Percentiles rank a stretch among this genome's conserved stretches.
phyloP scores from a whole-genome alignment of 2,113 vertebrate genomes.

The Malurus alboscapulatus region DNA sequence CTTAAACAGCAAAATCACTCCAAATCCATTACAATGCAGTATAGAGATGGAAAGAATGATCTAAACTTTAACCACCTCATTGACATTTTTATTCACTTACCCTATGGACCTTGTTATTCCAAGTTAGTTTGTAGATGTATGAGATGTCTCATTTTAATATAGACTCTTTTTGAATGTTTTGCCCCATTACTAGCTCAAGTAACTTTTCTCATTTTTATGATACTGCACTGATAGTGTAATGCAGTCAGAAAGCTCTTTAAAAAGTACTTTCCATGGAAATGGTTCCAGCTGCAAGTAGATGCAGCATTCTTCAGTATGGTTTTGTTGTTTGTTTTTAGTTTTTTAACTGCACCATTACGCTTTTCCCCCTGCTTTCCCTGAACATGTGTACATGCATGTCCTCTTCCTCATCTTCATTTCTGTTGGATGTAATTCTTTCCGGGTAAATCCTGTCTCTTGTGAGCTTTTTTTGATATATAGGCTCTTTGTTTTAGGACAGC shows the following conservation, averaged over 20 bases:
- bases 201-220: neutral
- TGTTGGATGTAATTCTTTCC: neutral
- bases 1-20: neutral
- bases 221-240: neutral
- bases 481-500: slow-evolving; percentile 39
- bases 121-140: neutral
- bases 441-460: neutral
- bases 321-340: neutral
- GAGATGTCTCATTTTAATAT: neutral
- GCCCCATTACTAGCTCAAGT: neutral
- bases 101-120: neutral
- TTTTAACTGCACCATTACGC: neutral
- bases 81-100: neutral
- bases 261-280: neutral
- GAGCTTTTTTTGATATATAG: slow-evolving; percentile 10
- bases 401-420: neutral
- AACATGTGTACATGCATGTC: neutral
- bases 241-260: neutral
- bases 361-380: neutral
- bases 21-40: neutral
- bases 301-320: neutral
- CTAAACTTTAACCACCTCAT: neutral
- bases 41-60: neutral
- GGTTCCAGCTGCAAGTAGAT: neutral
- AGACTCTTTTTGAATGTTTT: neutral